phyloP scores from a whole-genome alignment of 2,797 vertebrate genomes.

The Pantherophis alleghaniensis region DNA sequence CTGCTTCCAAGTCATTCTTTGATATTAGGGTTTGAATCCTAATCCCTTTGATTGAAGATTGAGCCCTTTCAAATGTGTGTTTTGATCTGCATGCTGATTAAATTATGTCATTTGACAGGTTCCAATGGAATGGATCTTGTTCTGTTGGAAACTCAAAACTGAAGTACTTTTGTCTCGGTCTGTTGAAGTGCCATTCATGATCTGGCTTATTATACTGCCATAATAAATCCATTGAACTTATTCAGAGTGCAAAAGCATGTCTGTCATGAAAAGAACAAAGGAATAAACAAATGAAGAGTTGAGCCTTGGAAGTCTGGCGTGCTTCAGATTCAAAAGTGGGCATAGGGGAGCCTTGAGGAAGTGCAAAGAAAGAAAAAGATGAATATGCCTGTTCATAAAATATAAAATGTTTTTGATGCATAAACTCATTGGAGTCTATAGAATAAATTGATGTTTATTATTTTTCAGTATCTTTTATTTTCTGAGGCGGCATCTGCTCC shows the following conservation, averaged over 20 bases:
- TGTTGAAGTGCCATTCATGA: not conserved
- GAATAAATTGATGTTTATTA: not conserved
- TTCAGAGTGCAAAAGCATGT: not conserved
- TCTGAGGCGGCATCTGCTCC: not conserved
- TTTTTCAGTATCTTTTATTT: not conserved
- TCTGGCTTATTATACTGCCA: not conserved
- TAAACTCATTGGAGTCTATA: not conserved
- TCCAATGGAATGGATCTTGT: not conserved
- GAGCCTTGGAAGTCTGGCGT: not conserved
- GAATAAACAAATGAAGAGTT: not conserved
- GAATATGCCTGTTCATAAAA: conserved; percentile 4
- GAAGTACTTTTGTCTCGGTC: not conserved
- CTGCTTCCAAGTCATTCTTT: not conserved
- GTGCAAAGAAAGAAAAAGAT: conserved; percentile 20
- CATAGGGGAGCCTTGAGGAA: not conserved
- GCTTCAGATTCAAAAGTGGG: not conserved
- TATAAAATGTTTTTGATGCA: not conserved
- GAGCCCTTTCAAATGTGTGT: not conserved
- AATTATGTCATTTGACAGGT: not conserved
- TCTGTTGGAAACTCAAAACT: not conserved
- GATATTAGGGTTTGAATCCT: not conserved
- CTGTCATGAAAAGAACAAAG: not conserved
- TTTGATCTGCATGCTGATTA: not conserved
- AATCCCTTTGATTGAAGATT: not conserved
- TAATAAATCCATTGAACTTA: not conserved